Base-by-base conservation (phyloP, 2,888 invertebrate species). In the Tethea ocularis region DNA sequence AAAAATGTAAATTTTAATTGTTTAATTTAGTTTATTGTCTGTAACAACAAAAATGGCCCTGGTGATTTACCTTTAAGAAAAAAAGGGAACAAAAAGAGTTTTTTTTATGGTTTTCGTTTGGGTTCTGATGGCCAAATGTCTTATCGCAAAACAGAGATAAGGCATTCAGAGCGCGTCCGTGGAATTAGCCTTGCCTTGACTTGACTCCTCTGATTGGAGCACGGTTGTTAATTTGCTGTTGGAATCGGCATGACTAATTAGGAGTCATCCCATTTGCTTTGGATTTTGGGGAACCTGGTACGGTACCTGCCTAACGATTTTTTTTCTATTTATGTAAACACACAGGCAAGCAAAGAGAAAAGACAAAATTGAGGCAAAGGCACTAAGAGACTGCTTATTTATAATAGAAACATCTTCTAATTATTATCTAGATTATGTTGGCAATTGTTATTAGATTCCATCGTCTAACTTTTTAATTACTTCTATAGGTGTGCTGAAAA, bases 231-330 rank as follows among this genome's bases (percentile, higher is more conserved):
- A 69, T 67, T 67, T 56, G 33, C 36, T 20, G 38, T 53, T 26
- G n/a, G 58, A 67, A 58, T 61, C 71, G 46, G 24, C 60, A 60
- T 59, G 60, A 29, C 59, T 71, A 60, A 67, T 71, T 64, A 71
- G 60, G 56, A 55, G 55, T 33, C 29, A 38, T 53, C 53, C 24
- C 54, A 54, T 54, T 54, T 54, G 33, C 20, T 54, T 36, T 20
- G 33, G 20, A 11, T 54, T 33, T 33, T 7, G 15, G 33, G 36
- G 22, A 54, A 15, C 20, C 10, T 20, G 10, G 20, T 20, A 46
- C 6, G 20, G 20, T 17, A 53, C 33, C 29, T 26, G 17, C 52
- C 29, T 26, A 26, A 53, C 10, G 17, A 29, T 26, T 53, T 41
- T 41, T 41, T 5, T 17, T 41, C n/a, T n/a, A n/a, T n/a, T n/a